Evolutionary conservation across 2,113 vertebrate species (phyloP), one percentile per base, ranked within the genome.

Genomic region (Limnothrissa miodon): DNA sequence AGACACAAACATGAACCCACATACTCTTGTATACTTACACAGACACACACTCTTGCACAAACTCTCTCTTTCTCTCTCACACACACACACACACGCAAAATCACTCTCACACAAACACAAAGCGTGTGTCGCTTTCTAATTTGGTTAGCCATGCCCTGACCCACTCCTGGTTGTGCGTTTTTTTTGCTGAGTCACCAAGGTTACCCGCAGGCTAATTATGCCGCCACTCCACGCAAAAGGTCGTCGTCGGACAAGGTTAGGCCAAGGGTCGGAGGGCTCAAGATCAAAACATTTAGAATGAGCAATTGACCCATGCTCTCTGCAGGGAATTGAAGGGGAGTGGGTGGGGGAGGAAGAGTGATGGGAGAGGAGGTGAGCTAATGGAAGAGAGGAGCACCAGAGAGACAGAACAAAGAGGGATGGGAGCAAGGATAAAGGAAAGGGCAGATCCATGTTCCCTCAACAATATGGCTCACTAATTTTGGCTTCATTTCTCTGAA

Each of bases 81-180:
- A 74, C 66, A 36, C 66, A 36, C 11, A 36, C 66, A 74, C 66
- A 74, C 66, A 74, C 66, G 36, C 66, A 33, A 29, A 74, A 2
- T 17, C 33, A 13, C 66, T 36, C 29, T 36, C 1, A 33, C 66
- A 25, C n/a, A 33, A 9, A 25, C 25, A 29, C 9, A 66, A 8
- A 36, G 29, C 66, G 13, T 74, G 66, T 13, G 13, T 74, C 29
- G 33, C 66, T 74, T 11, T 36, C 29, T 33, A 74, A 74, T 74
- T 74, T 74, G 66, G 66, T 33, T 33, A 74, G 66, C 66, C 66
- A 36, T 74, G 66, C 66, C 66, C 66, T 74, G 66, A 74, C 66
- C 66, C 25, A 5, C 66, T 36, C 25, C 25, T 66, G 59, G n/a
- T 25, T 66, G 25, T 33, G 59, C 29, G 1, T 5, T 36, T 5